Base-by-base conservation (phyloP, 2,113 vertebrate genomes). In the Triplophysa tibetana region DNA sequence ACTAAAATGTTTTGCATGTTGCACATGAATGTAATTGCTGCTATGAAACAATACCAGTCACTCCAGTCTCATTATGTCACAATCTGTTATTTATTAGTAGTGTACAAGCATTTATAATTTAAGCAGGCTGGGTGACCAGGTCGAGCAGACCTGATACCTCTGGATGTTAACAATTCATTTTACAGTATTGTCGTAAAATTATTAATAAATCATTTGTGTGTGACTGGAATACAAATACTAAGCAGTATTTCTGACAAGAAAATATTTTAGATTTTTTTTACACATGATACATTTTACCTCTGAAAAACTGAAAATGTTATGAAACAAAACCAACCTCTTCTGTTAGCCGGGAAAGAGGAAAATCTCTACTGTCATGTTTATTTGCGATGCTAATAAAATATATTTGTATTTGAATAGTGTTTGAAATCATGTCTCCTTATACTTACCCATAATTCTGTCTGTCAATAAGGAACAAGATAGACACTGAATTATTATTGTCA, bases 321-420 rank as follows among this genome's bases (percentile, higher is more conserved):
- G 13, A 75, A 62, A 43, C 48, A 21, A 24, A 61, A 14, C 70
- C 7, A 0, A 29, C 11, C 56, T 63, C 38, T 23, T 72, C 26
- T 14, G 26, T 70, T 29, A 81, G 60, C n/a, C 23, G 33, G 82
- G 68, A 81, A 52, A 6, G 79, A 79, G 13, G 70, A 52, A 52
- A 82, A 82, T 83, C 66, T 56, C 63, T 70, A 26, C n/a, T 75
- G 73, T 63, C 41, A 54, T 90, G 87, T 88, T 73, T 63, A 64
- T 63, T 81, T 82, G 85, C 83, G 86, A 26, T 77, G 66, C 50
- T 66, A 92, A 91, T 91, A 91, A 92, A 91, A 83, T 87, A 41
- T 70, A 82, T 82, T 85, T 79, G 78, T 70, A 82, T 82, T 85
- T 79, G 78, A 86, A 69, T 77, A 79, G 43, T 64, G n/a, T n/a